phyloP scores from a whole-genome alignment of 2,888 invertebrate genomes.

The Tenodera sinensis region DNA sequence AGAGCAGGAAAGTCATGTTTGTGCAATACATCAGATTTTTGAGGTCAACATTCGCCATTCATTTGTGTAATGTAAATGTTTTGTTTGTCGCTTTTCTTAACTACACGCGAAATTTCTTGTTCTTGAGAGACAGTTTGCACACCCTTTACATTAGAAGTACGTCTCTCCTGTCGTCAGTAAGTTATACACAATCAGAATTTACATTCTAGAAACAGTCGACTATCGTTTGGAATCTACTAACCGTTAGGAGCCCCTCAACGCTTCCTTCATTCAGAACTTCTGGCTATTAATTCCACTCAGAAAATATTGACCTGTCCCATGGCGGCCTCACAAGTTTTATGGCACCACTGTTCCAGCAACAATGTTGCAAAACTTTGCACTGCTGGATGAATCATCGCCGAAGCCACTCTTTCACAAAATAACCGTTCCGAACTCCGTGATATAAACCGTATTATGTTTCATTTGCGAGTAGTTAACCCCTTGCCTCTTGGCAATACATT shows the following conservation, averaged over 20 bases:
- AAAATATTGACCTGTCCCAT: neutral
- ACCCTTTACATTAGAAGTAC: neutral
- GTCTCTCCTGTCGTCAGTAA: neutral
- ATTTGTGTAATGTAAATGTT: too few relatives aligned
- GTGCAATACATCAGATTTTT: too few relatives aligned
- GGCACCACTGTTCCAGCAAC: neutral
- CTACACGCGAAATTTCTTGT: too few relatives aligned
- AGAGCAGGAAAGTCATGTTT: too few relatives aligned
- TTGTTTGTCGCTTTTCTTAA: too few relatives aligned
- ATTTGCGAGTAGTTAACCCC: neutral
- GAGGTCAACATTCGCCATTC: too few relatives aligned
- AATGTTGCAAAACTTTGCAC: neutral
- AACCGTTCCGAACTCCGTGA: neutral
- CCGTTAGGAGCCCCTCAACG: neutral
- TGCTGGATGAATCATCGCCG: neutral
- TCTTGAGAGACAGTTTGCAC: too few relatives aligned
- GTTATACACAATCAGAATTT: neutral
- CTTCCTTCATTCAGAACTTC: neutral
- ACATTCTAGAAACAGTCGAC: neutral
- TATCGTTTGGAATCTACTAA: neutral
- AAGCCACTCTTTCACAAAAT: neutral
- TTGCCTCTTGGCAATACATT: neutral
- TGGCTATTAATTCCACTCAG: neutral
- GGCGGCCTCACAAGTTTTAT: neutral
- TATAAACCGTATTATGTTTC: neutral